A percentile compares a stretch with the other conserved stretches of the same genome.
Conservation (phyloP, 2,888 invertebrate genomes). For the Acanthosepion esculentum region DNA sequence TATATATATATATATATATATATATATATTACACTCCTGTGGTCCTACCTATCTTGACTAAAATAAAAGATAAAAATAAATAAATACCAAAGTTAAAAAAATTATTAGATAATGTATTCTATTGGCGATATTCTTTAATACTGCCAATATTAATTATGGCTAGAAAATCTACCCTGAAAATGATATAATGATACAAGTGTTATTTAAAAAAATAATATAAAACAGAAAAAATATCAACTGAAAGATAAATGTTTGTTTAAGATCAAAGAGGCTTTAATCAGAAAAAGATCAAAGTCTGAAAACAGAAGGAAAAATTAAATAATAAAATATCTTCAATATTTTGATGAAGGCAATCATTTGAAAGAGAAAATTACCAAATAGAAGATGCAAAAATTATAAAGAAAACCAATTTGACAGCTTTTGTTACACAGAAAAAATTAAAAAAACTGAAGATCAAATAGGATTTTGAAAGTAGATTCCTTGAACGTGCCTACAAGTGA, state of each 20-base stretch:
- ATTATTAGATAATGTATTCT: no score
- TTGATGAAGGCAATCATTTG: not conserved
- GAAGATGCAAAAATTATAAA: not conserved
- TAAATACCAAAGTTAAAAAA: no score
- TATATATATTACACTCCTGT: no score
- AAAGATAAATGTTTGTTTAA: not conserved
- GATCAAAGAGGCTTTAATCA: not conserved
- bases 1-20: no score
- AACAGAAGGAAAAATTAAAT: not conserved
- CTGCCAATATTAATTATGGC: no score
- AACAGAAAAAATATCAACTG: not conserved
- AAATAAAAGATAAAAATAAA: no score
- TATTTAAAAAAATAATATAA: not conserved
- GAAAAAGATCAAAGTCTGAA: not conserved
- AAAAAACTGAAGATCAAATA: not conserved
- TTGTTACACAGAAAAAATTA: not conserved
- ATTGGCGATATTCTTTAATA: no score
- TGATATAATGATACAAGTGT: not conserved
- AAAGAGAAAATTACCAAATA: conserved; percentile 9
- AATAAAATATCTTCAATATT: not conserved
- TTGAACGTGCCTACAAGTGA: not conserved
- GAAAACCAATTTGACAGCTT: not conserved
- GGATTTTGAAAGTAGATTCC: not conserved
- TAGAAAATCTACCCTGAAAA: not conserved
- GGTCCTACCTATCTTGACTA: no score